Evolutionary conservation across 2,797 vertebrate genomes (phyloP), one percentile per base, ranked within the genome.

Genomic region (Pelochelys cantorii): DNA sequence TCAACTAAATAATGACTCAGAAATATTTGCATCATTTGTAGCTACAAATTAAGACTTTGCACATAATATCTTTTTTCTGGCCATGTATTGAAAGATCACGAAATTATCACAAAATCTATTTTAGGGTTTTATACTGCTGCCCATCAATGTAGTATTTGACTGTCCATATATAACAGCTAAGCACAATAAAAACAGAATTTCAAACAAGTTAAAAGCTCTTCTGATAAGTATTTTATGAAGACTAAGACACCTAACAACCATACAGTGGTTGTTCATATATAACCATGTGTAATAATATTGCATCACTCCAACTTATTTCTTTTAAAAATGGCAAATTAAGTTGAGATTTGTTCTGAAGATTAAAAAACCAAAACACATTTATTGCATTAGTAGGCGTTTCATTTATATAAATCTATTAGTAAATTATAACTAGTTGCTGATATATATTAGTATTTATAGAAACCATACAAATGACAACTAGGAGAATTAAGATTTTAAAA

Each of bases 371-470:
- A 89, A 2, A 42, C 7, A 84, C 5, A 71, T n/a, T 25, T 29
- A 62, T 4, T 83, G 1, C 11, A 7, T 48, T 52, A 42, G 4
- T 48, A 75, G 7, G 42, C 0, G 88, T 2, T 27, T 9, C 0
- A 11, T 42, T 87, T 83, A 9, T 79, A 68, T 2, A 54, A 0
- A 74, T 20, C 12, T 34, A 65, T 12, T 3, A 56, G 27, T 5
- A 5, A 81, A 27, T 42, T 89, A 14, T 10, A 6, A 29, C 27
- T 11, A 75, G 25, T 75, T 27, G 25, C 23, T 75, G 42, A 13
- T 48, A 75, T 75, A 48, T 48, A 25, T 13, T 22, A 75, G 74
- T 42, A 23, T 42, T 75, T 75, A 27, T 13, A 75, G 13, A 4
- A 75, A 13, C 13, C 74, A 75, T 75, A 42, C 13, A 75, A 48